Evolutionary conservation across 1,140 invertebrate species (phyloP).

Genomic region (Panonychus citri): DNA sequence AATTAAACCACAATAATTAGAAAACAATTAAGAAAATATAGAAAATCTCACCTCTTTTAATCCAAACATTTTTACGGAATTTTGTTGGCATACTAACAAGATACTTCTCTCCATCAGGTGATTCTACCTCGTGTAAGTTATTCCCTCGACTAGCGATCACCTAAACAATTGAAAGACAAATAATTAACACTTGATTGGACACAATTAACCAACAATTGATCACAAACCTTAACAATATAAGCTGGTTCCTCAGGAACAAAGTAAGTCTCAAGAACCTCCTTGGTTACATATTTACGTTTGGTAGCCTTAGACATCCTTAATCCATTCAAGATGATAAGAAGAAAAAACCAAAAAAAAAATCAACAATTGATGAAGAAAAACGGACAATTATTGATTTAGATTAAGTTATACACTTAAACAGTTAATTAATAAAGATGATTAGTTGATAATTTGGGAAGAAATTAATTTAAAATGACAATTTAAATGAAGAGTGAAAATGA

Average conservation of each 20-base stretch:
- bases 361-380: no score
- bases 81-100: constrained; percentile 74
- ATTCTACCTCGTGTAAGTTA: constrained; percentile 61
- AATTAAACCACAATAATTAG: neutral
- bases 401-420: no score
- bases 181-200: neutral
- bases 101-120: constrained; percentile 34
- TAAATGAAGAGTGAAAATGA: no score
- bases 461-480: no score
- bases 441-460: no score
- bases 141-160: constrained; percentile 34
- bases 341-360: no score
- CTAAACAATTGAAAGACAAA: constrained; percentile 1
- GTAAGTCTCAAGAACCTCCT: constrained; percentile 47
- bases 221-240: constrained; percentile 43
- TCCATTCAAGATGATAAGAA: neutral
- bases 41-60: constrained; percentile 40
- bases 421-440: no score
- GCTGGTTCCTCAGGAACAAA: constrained; percentile 44
- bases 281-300: constrained; percentile 58
- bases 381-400: no score
- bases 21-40: neutral
- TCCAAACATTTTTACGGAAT: constrained; percentile 68
- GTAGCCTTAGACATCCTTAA: constrained; percentile 47
- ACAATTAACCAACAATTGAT: constrained; percentile 1